Evolutionary conservation across 2,888 invertebrate species (phyloP).

Genomic region (Dendrolimus houi): DNA sequence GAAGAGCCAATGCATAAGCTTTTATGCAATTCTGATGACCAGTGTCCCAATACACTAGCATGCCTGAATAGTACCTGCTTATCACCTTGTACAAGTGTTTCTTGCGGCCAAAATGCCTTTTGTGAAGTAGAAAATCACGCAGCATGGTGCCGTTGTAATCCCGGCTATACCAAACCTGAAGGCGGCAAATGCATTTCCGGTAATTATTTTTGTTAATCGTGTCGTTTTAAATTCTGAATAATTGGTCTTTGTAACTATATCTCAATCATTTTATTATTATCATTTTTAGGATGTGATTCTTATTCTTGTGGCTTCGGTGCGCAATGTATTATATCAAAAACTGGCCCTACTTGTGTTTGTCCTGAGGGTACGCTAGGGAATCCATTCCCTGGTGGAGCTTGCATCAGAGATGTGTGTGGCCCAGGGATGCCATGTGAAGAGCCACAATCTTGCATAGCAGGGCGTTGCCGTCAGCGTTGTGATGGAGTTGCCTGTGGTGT

Average conservation of each 20-base stretch:
- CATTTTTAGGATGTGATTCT: constrained; percentile 81
- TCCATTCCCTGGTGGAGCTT: constrained; percentile 93
- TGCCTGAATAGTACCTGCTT: constrained; percentile 87
- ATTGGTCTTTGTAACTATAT: background rate
- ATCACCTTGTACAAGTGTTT: constrained; percentile 86
- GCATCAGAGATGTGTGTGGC: constrained; percentile 88
- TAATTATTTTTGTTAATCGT: constrained; percentile 33
- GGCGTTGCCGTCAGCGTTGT: constrained; percentile 92
- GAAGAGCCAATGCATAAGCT: constrained; percentile 74
- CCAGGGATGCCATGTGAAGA: constrained; percentile 84
- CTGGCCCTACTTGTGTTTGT: constrained; percentile 92
- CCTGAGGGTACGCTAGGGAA: constrained; percentile 91
- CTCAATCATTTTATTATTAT: constrained; percentile 6
- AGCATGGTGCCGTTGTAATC: constrained; percentile 91
- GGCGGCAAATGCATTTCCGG: constrained; percentile 90
- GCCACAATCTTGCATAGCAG: constrained; percentile 89
- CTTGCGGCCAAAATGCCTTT: constrained; percentile 89
- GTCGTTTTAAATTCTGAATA: background rate
- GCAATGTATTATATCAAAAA: constrained; percentile 88
- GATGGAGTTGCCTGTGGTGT: constrained; percentile 91
- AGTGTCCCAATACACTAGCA: constrained; percentile 87
- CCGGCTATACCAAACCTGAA: constrained; percentile 86
- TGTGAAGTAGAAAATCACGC: constrained; percentile 93
- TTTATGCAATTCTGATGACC: constrained; percentile 82
- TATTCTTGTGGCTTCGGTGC: constrained; percentile 89